Conservation (phyloP, 2,113 vertebrate genomes). For the Ctenomys sociabilis region DNA sequence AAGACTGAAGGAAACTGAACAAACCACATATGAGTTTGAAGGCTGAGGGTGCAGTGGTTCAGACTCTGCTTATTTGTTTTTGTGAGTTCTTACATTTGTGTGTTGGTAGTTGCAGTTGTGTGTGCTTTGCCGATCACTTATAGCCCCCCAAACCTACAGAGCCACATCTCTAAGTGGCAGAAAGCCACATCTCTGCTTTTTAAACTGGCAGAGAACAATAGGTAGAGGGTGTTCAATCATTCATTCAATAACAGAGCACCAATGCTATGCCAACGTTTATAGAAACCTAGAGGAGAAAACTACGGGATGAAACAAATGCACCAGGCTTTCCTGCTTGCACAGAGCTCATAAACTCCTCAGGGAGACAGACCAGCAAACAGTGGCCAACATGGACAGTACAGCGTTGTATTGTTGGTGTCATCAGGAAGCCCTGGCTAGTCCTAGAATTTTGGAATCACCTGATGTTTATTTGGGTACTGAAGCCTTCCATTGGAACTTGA, state of each 20-base stretch:
- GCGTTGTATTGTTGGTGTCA: not conserved
- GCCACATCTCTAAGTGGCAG: slow-evolving; percentile 1
- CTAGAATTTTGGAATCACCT: not conserved
- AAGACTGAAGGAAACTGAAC: slow-evolving; percentile 28
- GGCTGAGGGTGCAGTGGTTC: not conserved
- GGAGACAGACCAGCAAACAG: not conserved
- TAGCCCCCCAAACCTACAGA: not conserved
- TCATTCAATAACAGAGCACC: not conserved
- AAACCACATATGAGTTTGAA: not conserved
- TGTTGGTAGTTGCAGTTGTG: not conserved
- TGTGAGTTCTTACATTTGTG: not conserved
- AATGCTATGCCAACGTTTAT: slow-evolving; percentile 7
- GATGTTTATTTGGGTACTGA: not conserved
- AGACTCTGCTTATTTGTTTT: not conserved
- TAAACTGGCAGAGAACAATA: slow-evolving; percentile 26
- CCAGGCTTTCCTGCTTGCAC: not conserved
- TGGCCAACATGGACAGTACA: not conserved
- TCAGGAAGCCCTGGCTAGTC: not conserved
- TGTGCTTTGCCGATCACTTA: not conserved
- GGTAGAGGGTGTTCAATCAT: not conserved
- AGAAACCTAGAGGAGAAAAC: slow-evolving; percentile 4
- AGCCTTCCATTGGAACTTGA: not conserved
- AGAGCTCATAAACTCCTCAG: not conserved
- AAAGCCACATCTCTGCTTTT: slow-evolving; percentile 39
- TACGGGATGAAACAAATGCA: slow-evolving; percentile 10